These are phyloP conservation scores for Parazoanthus atlanticus DNA, from an alignment of 92 coral and sea anemone species.

Conservation along the genomic window DNA sequence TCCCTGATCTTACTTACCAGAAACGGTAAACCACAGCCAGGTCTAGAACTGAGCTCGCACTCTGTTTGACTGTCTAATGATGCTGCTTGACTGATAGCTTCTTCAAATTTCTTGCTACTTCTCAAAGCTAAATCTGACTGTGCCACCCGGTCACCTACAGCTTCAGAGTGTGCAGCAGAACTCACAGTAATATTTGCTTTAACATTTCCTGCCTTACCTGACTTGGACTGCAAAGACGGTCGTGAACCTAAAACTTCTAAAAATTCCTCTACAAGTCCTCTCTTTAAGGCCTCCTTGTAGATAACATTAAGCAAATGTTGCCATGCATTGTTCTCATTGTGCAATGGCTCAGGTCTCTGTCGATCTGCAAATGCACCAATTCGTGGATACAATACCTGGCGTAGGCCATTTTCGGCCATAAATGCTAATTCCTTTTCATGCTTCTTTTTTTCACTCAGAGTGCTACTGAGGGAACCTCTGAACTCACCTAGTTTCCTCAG, in stretches of 20 bases:
- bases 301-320: slow-evolving; percentile 57
- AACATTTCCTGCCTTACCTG: neutral
- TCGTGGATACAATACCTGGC: slow-evolving; percentile 62
- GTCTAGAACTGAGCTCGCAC: neutral
- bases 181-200: neutral
- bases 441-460: slow-evolving; percentile 13
- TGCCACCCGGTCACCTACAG: neutral
- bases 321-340: slow-evolving; percentile 75
- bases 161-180: neutral
- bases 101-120: neutral
- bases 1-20: slow-evolving; percentile 41
- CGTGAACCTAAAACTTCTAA: neutral
- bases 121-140: neutral
- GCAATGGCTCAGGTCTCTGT: slow-evolving; percentile 76
- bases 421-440: slow-evolving; percentile 50
- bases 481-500: slow-evolving; percentile 26
- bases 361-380: slow-evolving; percentile 65
- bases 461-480: slow-evolving; percentile 13
- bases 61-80: neutral
- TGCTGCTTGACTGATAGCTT: neutral
- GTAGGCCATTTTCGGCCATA: slow-evolving; percentile 63
- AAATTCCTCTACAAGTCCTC: neutral
- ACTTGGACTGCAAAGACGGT: neutral
- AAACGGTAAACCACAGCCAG: slow-evolving; percentile 49
- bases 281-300: slow-evolving; percentile 51